These are phyloP conservation scores for Rhodophaea formosa DNA, from an alignment of 2,888 invertebrate genomes.

Conservation along the genomic window DNA sequence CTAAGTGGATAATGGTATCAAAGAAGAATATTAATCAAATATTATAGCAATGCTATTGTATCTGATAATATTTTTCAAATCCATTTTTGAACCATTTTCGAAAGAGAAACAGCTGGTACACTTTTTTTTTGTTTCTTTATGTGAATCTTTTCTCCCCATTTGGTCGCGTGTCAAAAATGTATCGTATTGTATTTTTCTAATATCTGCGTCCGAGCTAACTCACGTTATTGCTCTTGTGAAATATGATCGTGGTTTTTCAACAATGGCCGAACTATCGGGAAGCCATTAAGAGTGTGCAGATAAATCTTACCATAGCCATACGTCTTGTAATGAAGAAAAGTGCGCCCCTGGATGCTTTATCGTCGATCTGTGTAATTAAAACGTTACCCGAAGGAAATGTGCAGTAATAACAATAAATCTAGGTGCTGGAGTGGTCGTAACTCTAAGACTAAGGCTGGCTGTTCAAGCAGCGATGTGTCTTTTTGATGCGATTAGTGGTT, in stretches of 20 bases:
- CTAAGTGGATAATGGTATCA: no score
- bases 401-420: conserved; percentile 80
- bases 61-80: no score
- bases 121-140: no score
- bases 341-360: conserved; percentile 79
- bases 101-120: no score
- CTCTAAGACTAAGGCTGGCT: conserved; percentile 22
- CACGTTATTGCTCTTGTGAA: conserved; percentile 53
- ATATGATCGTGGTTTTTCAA: conserved; percentile 37
- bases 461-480: conserved; percentile 31
- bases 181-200: conserved; percentile 3
- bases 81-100: no score
- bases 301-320: conserved; percentile 65
- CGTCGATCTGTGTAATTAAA: conserved; percentile 81
- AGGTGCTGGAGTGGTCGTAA: conserved; percentile 43
- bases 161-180: not conserved
- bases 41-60: no score
- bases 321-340: conserved; percentile 81
- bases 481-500: not conserved
- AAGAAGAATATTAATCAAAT: no score
- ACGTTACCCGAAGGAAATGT: conserved; percentile 80
- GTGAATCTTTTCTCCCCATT: no score
- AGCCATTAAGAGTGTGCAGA: conserved; percentile 57
- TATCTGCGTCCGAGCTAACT: conserved; percentile 25
- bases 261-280: conserved; percentile 35